A percentile compares a stretch with the other conserved stretches of the same genome.
These are phyloP conservation scores for Meandrina meandrites DNA, from an alignment of 92 coral and sea anemone species.

Conservation along the genomic window DNA sequence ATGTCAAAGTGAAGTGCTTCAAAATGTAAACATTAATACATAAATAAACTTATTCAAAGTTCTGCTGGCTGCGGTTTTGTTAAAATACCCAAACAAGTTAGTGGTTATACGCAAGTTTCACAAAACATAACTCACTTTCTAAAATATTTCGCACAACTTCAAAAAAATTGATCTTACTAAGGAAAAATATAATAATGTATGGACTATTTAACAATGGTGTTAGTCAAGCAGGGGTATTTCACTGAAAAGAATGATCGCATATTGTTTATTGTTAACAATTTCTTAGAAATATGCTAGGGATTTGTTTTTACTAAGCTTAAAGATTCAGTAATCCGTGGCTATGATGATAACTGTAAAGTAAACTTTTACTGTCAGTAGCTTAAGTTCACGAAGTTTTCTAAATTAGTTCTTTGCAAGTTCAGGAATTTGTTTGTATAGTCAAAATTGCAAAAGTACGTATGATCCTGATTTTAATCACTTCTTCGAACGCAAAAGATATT, in stretches of 20 bases:
- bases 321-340: neutral
- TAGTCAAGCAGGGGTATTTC: neutral
- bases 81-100: neutral
- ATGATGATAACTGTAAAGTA: neutral
- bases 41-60: neutral
- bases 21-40: neutral
- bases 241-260: neutral
- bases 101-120: neutral
- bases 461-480: neutral
- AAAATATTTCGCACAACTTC: neutral
- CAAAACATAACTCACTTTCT: conserved; percentile 5
- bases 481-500: neutral
- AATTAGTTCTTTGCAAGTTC: conserved; percentile 8
- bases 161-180: neutral
- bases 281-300: neutral
- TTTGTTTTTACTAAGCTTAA: neutral
- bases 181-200: neutral
- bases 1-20: neutral
- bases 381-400: neutral
- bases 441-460: neutral
- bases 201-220: neutral
- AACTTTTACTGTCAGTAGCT: neutral
- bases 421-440: neutral
- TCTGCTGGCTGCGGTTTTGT: neutral
- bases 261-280: neutral